A percentile compares a stretch with the other conserved stretches of the same genome.
Conservation (phyloP, 1,140 invertebrate genomes). For the Rhyzopertha dominica region DNA sequence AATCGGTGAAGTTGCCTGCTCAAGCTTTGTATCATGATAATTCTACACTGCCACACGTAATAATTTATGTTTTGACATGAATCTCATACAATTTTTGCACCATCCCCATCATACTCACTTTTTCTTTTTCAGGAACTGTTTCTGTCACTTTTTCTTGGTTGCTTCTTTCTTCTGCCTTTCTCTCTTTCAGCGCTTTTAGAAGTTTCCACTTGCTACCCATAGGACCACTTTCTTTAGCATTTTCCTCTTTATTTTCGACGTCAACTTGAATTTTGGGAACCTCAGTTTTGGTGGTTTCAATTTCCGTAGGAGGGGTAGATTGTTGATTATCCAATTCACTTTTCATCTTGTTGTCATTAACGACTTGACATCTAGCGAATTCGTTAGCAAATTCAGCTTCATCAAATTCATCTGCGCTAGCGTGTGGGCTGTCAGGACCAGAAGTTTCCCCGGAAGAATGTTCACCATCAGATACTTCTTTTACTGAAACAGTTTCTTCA, state of each 20-base stretch:
- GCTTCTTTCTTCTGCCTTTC: conserved; percentile 79
- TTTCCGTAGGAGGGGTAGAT: conserved; percentile 16
- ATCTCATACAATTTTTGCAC: conserved; percentile 60
- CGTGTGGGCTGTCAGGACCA: conserved; percentile 75
- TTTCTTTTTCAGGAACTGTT: conserved; percentile 60
- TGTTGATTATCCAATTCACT: conserved; percentile 28
- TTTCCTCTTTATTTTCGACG: conserved; percentile 44
- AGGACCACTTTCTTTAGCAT: conserved; percentile 44
- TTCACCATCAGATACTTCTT: conserved; percentile 42
- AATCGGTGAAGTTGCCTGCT: no score
- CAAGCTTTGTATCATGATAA: no score
- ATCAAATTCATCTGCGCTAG: conserved; percentile 67
- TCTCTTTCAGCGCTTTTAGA: conserved; percentile 80
- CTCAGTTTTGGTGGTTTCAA: conserved; percentile 19
- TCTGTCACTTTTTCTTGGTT: conserved; percentile 55
- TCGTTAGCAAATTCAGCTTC: conserved; percentile 45
- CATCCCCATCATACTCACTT: conserved; percentile 55
- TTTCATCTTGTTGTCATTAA: conserved; percentile 37
- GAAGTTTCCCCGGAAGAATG: conserved; percentile 77
- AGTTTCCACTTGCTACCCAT: conserved; percentile 84
- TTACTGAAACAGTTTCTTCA: conserved; percentile 48
- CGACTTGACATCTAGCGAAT: conserved; percentile 44
- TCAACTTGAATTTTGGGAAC: conserved; percentile 55
- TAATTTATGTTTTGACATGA: conserved; percentile 55
- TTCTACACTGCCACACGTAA: no score